Evolutionary conservation across 2,113 vertebrate genomes (phyloP).

Genomic region (Tenrec ecaudatus): DNA sequence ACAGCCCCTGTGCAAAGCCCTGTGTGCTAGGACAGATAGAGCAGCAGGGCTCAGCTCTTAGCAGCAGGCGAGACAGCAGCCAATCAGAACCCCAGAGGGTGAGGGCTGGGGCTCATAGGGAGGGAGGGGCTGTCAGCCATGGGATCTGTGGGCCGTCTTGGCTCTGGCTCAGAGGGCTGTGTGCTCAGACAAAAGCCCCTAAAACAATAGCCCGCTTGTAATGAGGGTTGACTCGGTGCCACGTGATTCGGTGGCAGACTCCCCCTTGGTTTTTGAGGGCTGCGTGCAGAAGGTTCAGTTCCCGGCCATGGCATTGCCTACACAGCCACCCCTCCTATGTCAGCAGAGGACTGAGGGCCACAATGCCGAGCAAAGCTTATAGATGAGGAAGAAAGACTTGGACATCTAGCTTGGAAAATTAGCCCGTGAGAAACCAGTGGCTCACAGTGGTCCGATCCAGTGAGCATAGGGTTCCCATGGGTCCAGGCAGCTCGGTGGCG

Average conservation of each 20-base stretch:
- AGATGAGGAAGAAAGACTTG: not conserved
- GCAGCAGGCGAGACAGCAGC: not conserved
- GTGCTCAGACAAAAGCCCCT: not conserved
- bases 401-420: not conserved
- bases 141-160: not conserved
- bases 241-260: not conserved
- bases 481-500: not conserved
- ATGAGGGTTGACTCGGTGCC: not conserved
- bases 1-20: not conserved
- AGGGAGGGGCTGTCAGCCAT: not conserved
- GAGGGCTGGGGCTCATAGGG: accelerated
- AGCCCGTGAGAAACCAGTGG: not conserved
- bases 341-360: not conserved
- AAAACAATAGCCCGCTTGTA: not conserved
- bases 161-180: not conserved
- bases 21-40: not conserved
- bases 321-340: not conserved
- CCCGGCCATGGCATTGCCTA: not conserved
- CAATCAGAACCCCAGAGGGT: too few relatives aligned
- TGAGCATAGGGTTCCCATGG: not conserved
- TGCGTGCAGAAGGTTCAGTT: not conserved
- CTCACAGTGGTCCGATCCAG: not conserved
- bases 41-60: not conserved
- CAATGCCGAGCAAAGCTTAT: not conserved
- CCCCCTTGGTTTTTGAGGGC: not conserved